Evolutionary conservation across 1,140 invertebrate genomes (phyloP).

Genomic region (Drosophila chauvacae): DNA sequence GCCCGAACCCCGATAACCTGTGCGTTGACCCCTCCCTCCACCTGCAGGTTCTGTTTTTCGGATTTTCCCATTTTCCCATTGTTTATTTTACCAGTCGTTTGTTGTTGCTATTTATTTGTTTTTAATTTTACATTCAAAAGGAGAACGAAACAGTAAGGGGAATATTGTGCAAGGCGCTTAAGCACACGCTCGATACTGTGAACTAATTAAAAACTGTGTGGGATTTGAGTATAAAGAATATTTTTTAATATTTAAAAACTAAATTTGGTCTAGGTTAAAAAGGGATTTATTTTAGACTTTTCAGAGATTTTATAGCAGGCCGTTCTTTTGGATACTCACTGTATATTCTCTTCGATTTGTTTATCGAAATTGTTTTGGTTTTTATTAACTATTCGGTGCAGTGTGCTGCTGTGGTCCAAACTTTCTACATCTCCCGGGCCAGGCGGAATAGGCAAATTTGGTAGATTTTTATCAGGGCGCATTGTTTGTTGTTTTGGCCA

Average conservation of each 20-base stretch:
- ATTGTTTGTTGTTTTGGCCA: constrained; percentile 63
- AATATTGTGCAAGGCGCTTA: constrained; percentile 44
- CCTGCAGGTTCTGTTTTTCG: constrained; percentile 10
- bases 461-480: constrained; percentile 64
- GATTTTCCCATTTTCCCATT: constrained; percentile 35
- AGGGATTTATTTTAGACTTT: background rate
- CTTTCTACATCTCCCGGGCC: constrained; percentile 56
- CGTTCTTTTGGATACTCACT: background rate
- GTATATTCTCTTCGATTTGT: constrained; percentile 33
- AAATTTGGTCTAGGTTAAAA: background rate
- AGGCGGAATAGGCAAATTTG: constrained; percentile 69
- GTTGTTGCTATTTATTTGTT: constrained; percentile 76
- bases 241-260: background rate
- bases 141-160: constrained; percentile 26
- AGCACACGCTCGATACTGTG: background rate
- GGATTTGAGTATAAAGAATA: background rate
- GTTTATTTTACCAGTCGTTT: constrained; percentile 72
- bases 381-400: constrained; percentile 50
- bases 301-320: background rate
- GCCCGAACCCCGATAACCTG: constrained; percentile 33
- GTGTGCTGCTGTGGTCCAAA: constrained; percentile 26
- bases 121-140: constrained; percentile 62
- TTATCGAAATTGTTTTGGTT: constrained; percentile 30
- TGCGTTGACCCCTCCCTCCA: constrained; percentile 33
- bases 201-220: background rate